Conservation (phyloP, 2,797 vertebrate species). For the Periparus ater region DNA sequence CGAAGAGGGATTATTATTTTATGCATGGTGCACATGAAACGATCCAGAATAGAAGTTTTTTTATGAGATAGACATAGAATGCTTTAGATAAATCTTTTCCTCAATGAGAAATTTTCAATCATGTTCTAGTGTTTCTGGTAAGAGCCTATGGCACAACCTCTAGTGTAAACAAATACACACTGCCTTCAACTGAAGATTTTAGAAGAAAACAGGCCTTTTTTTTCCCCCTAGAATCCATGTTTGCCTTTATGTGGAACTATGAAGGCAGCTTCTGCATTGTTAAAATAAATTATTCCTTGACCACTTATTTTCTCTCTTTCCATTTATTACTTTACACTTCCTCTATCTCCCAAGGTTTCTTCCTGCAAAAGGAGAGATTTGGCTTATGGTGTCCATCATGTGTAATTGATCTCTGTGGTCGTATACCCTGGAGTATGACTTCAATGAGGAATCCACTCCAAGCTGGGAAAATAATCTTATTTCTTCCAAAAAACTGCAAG, state of each 20-base stretch:
- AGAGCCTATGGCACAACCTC: not conserved
- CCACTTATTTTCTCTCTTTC: not conserved
- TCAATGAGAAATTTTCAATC: not conserved
- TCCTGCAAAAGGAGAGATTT: not conserved
- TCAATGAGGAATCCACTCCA: not conserved
- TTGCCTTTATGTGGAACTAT: not conserved
- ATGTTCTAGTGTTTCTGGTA: not conserved
- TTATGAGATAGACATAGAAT: not conserved
- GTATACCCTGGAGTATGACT: not conserved
- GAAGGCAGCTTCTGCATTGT: not conserved
- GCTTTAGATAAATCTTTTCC: not conserved
- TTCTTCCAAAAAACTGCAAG: not conserved
- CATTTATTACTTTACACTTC: not conserved
- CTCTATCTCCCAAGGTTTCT: not conserved
- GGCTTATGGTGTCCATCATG: not conserved
- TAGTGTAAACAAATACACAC: not conserved
- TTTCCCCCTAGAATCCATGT: not conserved
- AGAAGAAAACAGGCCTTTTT: not conserved
- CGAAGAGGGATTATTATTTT: not conserved
- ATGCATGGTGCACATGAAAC: not conserved
- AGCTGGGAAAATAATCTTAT: slow-evolving; percentile 4
- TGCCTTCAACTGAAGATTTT: not conserved
- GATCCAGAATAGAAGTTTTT: not conserved
- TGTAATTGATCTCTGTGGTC: not conserved
- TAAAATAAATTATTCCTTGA: not conserved